Conservation (phyloP, 1,140 invertebrate genomes). For the Drosophila watanabei region DNA sequence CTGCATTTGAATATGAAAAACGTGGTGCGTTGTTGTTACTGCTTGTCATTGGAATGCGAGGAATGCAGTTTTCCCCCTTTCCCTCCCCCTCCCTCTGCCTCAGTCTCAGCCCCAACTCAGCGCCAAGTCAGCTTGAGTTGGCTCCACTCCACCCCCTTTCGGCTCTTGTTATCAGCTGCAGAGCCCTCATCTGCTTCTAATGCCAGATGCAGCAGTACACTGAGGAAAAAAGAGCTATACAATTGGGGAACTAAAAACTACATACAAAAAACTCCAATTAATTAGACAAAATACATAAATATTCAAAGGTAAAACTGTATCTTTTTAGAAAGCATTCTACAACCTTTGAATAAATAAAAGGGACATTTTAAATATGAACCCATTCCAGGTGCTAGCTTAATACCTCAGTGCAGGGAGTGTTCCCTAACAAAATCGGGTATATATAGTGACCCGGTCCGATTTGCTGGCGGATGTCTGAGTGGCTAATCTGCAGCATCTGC, state of each 20-base stretch:
- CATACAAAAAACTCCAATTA: background rate
- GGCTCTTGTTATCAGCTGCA: slow-evolving; percentile 63
- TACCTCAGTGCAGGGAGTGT: slow-evolving; percentile 30
- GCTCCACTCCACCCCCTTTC: slow-evolving; percentile 17
- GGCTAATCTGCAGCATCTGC: slow-evolving; percentile 59
- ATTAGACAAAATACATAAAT: background rate
- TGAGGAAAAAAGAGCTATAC: background rate
- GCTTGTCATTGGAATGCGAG: slow-evolving; percentile 60
- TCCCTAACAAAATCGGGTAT: slow-evolving; percentile 8
- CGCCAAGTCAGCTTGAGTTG: background rate
- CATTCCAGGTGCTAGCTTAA: background rate
- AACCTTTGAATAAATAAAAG: background rate
- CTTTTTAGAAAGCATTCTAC: background rate
- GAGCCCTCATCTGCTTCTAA: slow-evolving; percentile 36
- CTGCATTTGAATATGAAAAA: slow-evolving; percentile 81
- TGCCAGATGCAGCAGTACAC: slow-evolving; percentile 25
- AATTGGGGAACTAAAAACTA: background rate
- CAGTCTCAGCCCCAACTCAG: slow-evolving; percentile 3
- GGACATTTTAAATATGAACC: background rate
- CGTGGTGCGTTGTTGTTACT: slow-evolving; percentile 51
- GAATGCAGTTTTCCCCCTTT: slow-evolving; percentile 63
- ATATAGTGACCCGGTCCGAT: slow-evolving; percentile 17
- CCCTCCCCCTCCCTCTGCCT: slow-evolving; percentile 9
- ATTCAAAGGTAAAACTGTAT: background rate
- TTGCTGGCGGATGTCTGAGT: slow-evolving; percentile 17